These are phyloP conservation scores for Sternarchorhynchus goeldii DNA, from an alignment of 2,797 vertebrate species.

Conservation along the genomic window DNA sequence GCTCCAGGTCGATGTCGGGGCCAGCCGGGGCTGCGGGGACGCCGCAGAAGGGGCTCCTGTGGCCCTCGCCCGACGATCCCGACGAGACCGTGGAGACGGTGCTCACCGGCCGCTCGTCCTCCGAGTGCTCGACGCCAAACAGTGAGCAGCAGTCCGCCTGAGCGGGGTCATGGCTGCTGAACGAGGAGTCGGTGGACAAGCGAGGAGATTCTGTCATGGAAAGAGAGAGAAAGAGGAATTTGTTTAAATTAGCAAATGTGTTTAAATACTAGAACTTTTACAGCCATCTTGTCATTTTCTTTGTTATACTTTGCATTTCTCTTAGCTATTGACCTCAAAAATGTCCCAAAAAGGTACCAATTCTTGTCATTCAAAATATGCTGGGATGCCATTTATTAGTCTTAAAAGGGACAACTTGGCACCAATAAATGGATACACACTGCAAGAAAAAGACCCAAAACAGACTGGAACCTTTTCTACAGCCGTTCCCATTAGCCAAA, in stretches of 20 bases:
- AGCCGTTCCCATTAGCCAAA: conserved; percentile 7
- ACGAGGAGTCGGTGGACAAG: conserved; percentile 67
- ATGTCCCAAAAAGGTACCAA: too few relatives aligned
- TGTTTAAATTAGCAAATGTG: not conserved
- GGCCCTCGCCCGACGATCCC: conserved; percentile 77
- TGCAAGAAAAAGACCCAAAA: not conserved
- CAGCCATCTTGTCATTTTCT: too few relatives aligned
- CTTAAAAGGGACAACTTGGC: not conserved
- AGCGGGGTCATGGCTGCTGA: conserved; percentile 76
- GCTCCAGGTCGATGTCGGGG: conserved; percentile 75
- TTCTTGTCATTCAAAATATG: too few relatives aligned
- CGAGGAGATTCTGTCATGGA: conserved; percentile 70
- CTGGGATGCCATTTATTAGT: too few relatives aligned
- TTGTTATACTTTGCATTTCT: too few relatives aligned
- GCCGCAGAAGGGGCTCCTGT: conserved; percentile 77
- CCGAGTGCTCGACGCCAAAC: conserved; percentile 65
- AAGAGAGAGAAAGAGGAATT: not conserved
- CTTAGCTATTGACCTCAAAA: too few relatives aligned
- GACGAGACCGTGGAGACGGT: conserved; percentile 79
- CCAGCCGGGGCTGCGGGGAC: conserved; percentile 58
- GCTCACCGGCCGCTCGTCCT: conserved; percentile 79
- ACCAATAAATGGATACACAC: conserved; percentile 28
- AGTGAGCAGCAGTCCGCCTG: conserved; percentile 69
- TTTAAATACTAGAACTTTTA: not conserved
- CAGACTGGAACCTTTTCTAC: not conserved